Conservation (phyloP, 1,140 invertebrate genomes). For the Daktulosphaira vitifoliae region DNA sequence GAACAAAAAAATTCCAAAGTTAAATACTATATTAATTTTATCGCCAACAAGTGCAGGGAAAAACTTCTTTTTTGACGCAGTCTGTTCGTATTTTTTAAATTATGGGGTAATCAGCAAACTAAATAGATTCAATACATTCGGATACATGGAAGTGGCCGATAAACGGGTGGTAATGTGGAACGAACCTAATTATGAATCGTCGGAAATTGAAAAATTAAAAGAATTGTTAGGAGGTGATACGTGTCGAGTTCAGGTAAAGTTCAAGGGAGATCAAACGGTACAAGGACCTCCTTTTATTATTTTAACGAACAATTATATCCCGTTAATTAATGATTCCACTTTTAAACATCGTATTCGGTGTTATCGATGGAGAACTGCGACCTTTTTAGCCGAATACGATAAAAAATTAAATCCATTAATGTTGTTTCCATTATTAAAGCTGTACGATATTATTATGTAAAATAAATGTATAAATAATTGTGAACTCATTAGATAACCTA, state of each 20-base stretch:
- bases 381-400: background rate
- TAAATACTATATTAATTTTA: background rate
- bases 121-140: background rate
- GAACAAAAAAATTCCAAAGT: background rate
- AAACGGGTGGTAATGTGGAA: background rate
- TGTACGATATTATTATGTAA: too few relatives aligned
- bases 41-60: background rate
- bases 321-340: too few relatives aligned
- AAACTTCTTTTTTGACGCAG: background rate
- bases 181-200: background rate
- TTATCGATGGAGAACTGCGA: background rate
- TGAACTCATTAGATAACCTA: too few relatives aligned
- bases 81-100: too few relatives aligned
- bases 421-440: background rate
- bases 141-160: background rate
- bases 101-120: background rate
- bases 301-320: too few relatives aligned
- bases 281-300: too few relatives aligned
- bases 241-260: too few relatives aligned
- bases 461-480: too few relatives aligned
- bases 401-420: conserved; percentile 2
- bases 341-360: background rate
- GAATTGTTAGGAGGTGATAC: too few relatives aligned
- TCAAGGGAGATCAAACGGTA: too few relatives aligned
- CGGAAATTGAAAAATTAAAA: too few relatives aligned